Evolutionary conservation across 1,140 invertebrate genomes (phyloP).

Genomic region (Ectropis grisescens): DNA sequence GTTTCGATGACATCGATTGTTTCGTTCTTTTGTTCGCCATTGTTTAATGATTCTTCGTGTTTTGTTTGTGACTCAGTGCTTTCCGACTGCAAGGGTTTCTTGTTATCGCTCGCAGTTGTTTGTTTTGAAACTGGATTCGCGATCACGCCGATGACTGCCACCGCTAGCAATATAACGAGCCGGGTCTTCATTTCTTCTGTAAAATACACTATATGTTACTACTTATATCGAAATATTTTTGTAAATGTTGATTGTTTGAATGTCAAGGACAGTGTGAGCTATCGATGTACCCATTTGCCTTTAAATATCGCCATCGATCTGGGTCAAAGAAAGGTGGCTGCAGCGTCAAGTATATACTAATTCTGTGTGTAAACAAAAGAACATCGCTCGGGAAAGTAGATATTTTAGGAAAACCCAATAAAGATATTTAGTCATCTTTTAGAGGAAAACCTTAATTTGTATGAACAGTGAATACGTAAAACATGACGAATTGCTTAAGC

Average conservation of each 20-base stretch:
- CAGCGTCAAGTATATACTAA: too few relatives aligned
- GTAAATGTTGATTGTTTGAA: constrained; percentile 1
- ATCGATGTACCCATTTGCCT: constrained; percentile 7
- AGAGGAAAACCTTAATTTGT: too few relatives aligned
- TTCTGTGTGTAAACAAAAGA: not conserved
- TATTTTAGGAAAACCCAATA: too few relatives aligned
- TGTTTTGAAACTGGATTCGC: constrained; percentile 20
- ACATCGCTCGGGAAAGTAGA: not conserved
- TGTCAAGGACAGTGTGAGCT: constrained; percentile 1
- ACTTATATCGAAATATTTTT: constrained; percentile 1
- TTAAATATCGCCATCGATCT: constrained; percentile 27
- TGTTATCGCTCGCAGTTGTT: constrained; percentile 10
- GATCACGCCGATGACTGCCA: constrained; percentile 21
- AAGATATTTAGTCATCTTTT: too few relatives aligned
- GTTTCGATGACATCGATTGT: too few relatives aligned
- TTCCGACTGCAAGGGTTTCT: constrained; percentile 11
- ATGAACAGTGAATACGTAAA: too few relatives aligned
- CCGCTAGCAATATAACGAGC: constrained; percentile 20
- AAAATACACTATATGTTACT: constrained; percentile 20
- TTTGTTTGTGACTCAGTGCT: constrained; percentile 16
- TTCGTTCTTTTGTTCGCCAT: constrained; percentile 17
- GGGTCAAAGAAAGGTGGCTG: constrained; percentile 52
- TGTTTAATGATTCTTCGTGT: constrained; percentile 11
- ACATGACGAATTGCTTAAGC: too few relatives aligned
- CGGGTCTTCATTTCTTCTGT: constrained; percentile 45